These are phyloP conservation scores for Camelus dromedarius DNA, from an alignment of 2,113 vertebrate genomes.

Conservation along the genomic window DNA sequence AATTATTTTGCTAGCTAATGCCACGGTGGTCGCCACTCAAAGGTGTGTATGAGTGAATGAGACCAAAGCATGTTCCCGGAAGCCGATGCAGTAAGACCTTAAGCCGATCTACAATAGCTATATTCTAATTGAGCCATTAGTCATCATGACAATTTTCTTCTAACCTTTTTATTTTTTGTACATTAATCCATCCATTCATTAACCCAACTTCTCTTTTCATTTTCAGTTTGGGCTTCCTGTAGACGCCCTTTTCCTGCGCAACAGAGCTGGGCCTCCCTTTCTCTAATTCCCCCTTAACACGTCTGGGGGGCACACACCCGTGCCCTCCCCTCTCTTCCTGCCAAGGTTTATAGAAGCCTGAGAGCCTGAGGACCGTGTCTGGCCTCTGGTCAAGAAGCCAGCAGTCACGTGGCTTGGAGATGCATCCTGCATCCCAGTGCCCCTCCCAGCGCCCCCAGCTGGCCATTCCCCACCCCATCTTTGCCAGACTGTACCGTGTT, in stretches of 20 bases:
- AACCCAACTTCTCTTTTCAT: constrained; percentile 95
- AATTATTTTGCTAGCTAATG: constrained; percentile 70
- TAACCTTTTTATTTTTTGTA: constrained; percentile 63
- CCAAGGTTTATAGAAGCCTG: constrained; percentile 68
- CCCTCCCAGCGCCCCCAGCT: background rate
- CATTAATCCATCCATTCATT: constrained; percentile 89
- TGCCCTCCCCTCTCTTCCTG: constrained; percentile 76
- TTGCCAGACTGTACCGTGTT: background rate
- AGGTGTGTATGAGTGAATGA: constrained; percentile 44
- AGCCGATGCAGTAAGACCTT: constrained; percentile 63
- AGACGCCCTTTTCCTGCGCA: constrained; percentile 84
- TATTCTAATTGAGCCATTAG: constrained; percentile 66
- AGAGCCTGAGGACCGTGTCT: constrained; percentile 70
- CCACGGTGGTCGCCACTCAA: constrained; percentile 56
- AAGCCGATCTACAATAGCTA: constrained; percentile 66
- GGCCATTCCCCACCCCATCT: background rate
- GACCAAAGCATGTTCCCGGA: constrained; percentile 77
- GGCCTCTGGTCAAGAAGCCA: constrained; percentile 85
- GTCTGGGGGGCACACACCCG: background rate
- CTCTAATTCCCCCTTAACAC: constrained; percentile 81
- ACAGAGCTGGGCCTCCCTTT: constrained; percentile 80
- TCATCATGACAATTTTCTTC: constrained; percentile 63
- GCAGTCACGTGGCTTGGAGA: constrained; percentile 76
- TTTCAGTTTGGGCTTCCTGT: constrained; percentile 98
- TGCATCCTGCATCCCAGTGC: background rate